Conservation (phyloP, 1,140 invertebrate genomes). For the Anastrepha obliqua region DNA sequence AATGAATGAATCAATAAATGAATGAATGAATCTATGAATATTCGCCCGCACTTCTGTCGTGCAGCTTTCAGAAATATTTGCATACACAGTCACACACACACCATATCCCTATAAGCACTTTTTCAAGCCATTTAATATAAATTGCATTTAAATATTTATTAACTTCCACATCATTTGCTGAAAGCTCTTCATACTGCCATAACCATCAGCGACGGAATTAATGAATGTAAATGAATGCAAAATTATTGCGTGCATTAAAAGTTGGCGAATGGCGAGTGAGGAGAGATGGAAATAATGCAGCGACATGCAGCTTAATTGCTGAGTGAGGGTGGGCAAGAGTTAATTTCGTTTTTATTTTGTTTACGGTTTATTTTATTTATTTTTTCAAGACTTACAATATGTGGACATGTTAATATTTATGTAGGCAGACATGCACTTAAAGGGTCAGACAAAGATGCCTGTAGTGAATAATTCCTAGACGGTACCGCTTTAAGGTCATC, state of each 20-base stretch:
- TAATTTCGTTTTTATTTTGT: background rate
- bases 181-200: background rate
- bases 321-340: background rate
- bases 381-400: background rate
- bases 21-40: too few relatives aligned
- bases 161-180: background rate
- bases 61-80: too few relatives aligned
- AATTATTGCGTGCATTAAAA: background rate
- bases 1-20: too few relatives aligned
- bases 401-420: background rate
- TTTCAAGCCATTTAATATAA: background rate
- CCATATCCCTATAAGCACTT: background rate
- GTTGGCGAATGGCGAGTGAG: background rate
- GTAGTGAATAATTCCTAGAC: too few relatives aligned
- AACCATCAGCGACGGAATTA: background rate
- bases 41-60: too few relatives aligned
- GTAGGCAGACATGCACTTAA: background rate
- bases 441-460: too few relatives aligned
- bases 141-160: constrained; percentile 19
- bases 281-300: background rate
- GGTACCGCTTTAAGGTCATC: too few relatives aligned
- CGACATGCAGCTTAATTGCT: background rate
- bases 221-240: constrained; percentile 1
- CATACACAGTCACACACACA: background rate
- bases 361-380: background rate